Evolutionary conservation across 2,113 vertebrate genomes (phyloP), one percentile per base, ranked within the genome.

Genomic region (Platichthys flesus): DNA sequence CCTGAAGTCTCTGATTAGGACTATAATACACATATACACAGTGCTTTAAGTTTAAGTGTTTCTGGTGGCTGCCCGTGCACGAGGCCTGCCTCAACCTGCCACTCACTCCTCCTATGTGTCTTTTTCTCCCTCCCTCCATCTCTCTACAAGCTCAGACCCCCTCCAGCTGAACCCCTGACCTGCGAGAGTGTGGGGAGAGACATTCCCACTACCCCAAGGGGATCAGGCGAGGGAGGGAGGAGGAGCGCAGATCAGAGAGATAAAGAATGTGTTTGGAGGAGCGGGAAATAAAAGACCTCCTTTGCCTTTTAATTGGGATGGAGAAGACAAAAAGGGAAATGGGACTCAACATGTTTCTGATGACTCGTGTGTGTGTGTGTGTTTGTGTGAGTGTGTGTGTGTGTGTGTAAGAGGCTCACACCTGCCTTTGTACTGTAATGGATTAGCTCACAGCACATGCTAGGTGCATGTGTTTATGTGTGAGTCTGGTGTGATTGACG

Each of bases 111-210:
- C 82, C 24, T 82, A 60, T 74, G 56, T 51, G 59, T 74, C 64
- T 86, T 52, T 79, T 65, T 76, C 76, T 81, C 65, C 63, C 69
- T 72, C 74, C 60, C 82, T 67, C 82, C 13, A 62, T 72, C 64
- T 54, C 67, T 73, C 68, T 87, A 82, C 90, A 76, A 77, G 83
- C 88, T 89, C 76, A 83, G 80, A 88, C 89, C 89, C 89, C 86
- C 87, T 88, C 85, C 28, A 81, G 77, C 74, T 94, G 94, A 95
- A 93, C 94, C 90, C 88, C 85, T 94, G 93, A 95, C 94, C 94
- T 88, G 85, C 54, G 73, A 90, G 89, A 89, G 88, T 86, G 87
- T 80, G 84, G 76, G 84, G 84, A 84, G 83, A 92, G 85, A 89
- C 88, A 92, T 94, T 93, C 91, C 86, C 91, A 81, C 86, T 93